Evolutionary conservation across 2,888 invertebrate genomes (phyloP).

Genomic region (Drosophila prolongata): DNA sequence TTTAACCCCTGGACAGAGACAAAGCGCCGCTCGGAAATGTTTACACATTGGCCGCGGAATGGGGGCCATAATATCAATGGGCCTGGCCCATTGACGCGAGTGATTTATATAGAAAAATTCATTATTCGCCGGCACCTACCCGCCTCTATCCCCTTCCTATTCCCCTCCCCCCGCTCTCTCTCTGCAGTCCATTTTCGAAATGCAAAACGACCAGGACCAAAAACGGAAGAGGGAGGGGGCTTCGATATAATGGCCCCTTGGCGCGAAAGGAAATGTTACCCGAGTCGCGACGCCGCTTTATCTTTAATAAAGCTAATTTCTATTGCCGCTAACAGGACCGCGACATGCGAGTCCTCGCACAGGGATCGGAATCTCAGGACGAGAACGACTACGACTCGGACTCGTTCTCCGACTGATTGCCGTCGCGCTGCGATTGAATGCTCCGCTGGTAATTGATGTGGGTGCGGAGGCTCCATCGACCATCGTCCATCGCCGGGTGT

Average conservation of each 20-base stretch:
- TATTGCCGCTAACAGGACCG: constrained; percentile 71
- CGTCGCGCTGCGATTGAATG: constrained; percentile 42
- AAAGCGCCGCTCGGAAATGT: constrained; percentile 50
- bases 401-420: constrained; percentile 17
- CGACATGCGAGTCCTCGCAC: constrained; percentile 66
- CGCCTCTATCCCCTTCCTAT: not conserved
- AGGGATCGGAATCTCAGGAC: constrained; percentile 16
- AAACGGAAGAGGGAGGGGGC: not conserved
- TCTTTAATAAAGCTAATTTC: constrained; percentile 78
- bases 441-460: constrained; percentile 49
- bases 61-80: constrained; percentile 60
- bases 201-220: constrained; percentile 54
- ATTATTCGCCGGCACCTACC: constrained; percentile 65
- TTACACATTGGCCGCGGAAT: constrained; percentile 42
- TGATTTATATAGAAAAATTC: constrained; percentile 78
- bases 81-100: constrained; percentile 75
- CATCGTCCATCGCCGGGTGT: no score
- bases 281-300: constrained; percentile 52
- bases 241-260: constrained; percentile 57
- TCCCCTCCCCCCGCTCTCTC: no score
- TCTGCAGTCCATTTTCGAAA: constrained; percentile 59
- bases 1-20: constrained; percentile 41
- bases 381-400: constrained; percentile 1
- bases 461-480: constrained; percentile 23
- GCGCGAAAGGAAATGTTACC: constrained; percentile 61